Conservation (phyloP, 2,888 invertebrate species). For the Trichogramma evanescens region DNA sequence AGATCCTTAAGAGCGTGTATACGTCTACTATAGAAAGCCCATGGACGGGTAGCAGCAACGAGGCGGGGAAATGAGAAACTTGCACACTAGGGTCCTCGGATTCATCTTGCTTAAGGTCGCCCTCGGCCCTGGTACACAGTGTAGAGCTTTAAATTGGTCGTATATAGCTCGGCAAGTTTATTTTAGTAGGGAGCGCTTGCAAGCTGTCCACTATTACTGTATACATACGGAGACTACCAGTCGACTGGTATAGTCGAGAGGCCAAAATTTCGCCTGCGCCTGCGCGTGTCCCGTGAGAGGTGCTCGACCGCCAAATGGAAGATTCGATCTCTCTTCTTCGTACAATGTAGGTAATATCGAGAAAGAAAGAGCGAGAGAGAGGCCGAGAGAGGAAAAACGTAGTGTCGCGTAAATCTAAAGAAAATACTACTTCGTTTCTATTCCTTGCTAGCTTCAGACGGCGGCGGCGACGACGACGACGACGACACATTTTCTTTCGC, state of each 20-base stretch:
- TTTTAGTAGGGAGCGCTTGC: background rate
- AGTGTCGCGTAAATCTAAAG: slow-evolving; percentile 39
- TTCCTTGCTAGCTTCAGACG: slow-evolving; percentile 25
- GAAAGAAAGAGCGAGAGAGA: slow-evolving; percentile 5
- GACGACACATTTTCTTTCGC: slow-evolving; percentile 24
- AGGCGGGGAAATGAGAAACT: background rate
- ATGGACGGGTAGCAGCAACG: background rate
- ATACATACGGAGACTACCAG: too few relatives aligned
- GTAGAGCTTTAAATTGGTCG: slow-evolving; percentile 14
- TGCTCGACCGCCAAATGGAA: slow-evolving; percentile 35
- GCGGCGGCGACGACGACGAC: slow-evolving; percentile 21
- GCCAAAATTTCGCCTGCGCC: slow-evolving; percentile 3
- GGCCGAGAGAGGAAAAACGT: slow-evolving; percentile 13
- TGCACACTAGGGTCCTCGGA: background rate
- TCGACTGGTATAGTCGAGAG: too few relatives aligned
- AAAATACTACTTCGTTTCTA: slow-evolving; percentile 34
- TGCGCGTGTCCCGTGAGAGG: slow-evolving; percentile 32
- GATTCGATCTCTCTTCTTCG: slow-evolving; percentile 31
- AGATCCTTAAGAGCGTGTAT: too few relatives aligned
- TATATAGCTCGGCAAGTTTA: background rate
- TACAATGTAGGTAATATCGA: slow-evolving; percentile 27
- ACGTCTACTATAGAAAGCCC: too few relatives aligned
- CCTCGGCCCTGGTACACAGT: background rate
- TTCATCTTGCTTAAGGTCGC: slow-evolving; percentile 3
- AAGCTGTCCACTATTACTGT: background rate